Conservation (phyloP, 1,140 invertebrate species). For the Amphibalanus amphitrite region DNA sequence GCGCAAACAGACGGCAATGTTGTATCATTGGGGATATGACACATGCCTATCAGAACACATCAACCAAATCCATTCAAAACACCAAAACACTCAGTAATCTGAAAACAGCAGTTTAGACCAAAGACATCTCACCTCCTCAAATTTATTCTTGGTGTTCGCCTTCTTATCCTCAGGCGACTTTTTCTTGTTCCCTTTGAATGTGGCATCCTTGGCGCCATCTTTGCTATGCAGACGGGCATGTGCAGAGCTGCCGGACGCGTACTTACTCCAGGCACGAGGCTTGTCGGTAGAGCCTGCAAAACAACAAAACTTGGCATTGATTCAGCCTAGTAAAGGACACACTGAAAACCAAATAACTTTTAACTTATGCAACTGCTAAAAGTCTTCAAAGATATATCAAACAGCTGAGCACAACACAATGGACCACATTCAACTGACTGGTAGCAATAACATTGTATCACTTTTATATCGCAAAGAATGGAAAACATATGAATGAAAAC, state of each 20-base stretch:
- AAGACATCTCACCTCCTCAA: neutral
- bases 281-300: neutral
- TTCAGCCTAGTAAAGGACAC: too few species aligned
- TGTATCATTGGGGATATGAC: too few species aligned
- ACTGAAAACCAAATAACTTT: too few species aligned
- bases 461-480: neutral
- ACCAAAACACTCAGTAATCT: too few species aligned
- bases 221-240: neutral
- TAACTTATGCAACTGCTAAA: neutral
- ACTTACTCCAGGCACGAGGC: constrained; percentile 1
- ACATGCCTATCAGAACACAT: too few species aligned
- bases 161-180: neutral
- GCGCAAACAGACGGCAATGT: too few species aligned
- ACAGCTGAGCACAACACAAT: neutral
- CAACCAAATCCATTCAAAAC: too few species aligned
- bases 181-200: neutral
- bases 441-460: neutral
- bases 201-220: too few species aligned
- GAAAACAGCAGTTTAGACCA: too few species aligned
- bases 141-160: neutral
- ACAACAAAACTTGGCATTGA: too few species aligned
- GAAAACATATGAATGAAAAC: neutral
- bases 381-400: neutral
- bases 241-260: neutral
- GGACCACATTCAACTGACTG: neutral